Evolutionary conservation across 2,797 vertebrate species (phyloP), one percentile per base, ranked within the genome.

Genomic region (Australoheros facetus): DNA sequence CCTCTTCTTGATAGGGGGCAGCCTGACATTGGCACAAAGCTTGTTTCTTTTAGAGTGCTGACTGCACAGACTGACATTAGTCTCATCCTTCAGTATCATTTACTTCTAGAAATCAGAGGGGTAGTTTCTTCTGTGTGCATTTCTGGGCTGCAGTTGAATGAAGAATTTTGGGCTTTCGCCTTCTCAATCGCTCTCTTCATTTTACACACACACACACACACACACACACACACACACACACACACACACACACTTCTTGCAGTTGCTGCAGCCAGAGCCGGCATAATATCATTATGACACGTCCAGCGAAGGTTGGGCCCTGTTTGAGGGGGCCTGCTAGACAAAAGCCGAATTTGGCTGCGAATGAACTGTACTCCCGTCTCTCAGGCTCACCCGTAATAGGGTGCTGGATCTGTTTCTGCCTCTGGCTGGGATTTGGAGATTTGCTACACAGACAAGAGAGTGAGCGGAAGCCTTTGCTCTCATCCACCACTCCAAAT

Each of bases 381-480:
- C 89, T 90, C 88, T 88, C 57, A 75, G 83, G 79, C 87, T 86
- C 48, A 51, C 34, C 83, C 74, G 78, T 89, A 88, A 90, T 85
- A 71, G 73, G 85, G 86, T 77, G 73, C 85, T 87, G 88, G 88
- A 89, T 90, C 77, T 80, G 83, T 85, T 85, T 84, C 85, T 53
- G 82, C 90, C 85, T 85, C 89, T 89, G 88, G 87, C 91, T 85
- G 85, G 85, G 89, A 92, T 94, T 94, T 89, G 82, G 84, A 90
- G 91, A 91, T 93, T 92, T 91, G 87, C 86, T 89, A 78, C 81
- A 69, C 81, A 91, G 89, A 91, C 82, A 88, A 89, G 85, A 78
- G 62, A 57, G 77, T 30, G n/a, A 81, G 87, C 75, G 76, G 86
- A 90, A 88, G 85, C 79, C 85, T 86, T 86, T 84, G 80, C 88